A percentile compares a stretch with the other conserved stretches of the same genome.
phyloP scores from a whole-genome alignment of 2,888 invertebrate species.

The Axea sp. region DNA sequence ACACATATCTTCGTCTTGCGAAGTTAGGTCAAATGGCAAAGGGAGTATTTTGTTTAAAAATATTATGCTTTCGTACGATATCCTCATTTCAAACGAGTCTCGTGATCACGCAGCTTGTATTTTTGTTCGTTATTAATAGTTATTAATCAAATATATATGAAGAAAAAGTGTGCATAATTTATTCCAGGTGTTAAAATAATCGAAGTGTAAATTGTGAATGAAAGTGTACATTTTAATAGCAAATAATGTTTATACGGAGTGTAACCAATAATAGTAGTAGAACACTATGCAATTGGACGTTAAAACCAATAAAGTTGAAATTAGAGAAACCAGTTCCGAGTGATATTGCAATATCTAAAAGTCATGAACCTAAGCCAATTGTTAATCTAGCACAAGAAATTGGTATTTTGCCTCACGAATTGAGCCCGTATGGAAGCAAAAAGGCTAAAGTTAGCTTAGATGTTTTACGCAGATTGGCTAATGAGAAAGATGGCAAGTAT shows the following conservation, averaged over 20 bases:
- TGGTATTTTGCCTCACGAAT: slow-evolving; percentile 88
- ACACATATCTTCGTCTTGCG: slow-evolving; percentile 17
- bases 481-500: slow-evolving; percentile 90
- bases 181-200: too few species aligned
- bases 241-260: too few species aligned
- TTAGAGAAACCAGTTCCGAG: slow-evolving; percentile 89
- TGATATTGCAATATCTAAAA: slow-evolving; percentile 94
- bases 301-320: not conserved
- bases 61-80: slow-evolving; percentile 9
- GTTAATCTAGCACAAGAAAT: slow-evolving; percentile 89
- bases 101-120: slow-evolving; percentile 17
- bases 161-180: too few species aligned
- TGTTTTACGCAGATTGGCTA: slow-evolving; percentile 87
- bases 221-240: too few species aligned
- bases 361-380: slow-evolving; percentile 93
- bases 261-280: too few species aligned
- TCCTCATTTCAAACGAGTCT: slow-evolving; percentile 16
- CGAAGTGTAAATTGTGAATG: too few species aligned
- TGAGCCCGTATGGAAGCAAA: slow-evolving; percentile 93
- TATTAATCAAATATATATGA: too few species aligned
- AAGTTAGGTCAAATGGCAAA: slow-evolving; percentile 31
- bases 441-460: slow-evolving; percentile 96
- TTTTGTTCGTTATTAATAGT: too few species aligned
- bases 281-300: too few species aligned
- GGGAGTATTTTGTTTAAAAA: too few species aligned